A percentile compares a stretch with the other conserved stretches of the same genome.
These are phyloP conservation scores for Acrocephalus arundinaceus DNA, from an alignment of 2,113 vertebrate genomes.

Conservation along the genomic window DNA sequence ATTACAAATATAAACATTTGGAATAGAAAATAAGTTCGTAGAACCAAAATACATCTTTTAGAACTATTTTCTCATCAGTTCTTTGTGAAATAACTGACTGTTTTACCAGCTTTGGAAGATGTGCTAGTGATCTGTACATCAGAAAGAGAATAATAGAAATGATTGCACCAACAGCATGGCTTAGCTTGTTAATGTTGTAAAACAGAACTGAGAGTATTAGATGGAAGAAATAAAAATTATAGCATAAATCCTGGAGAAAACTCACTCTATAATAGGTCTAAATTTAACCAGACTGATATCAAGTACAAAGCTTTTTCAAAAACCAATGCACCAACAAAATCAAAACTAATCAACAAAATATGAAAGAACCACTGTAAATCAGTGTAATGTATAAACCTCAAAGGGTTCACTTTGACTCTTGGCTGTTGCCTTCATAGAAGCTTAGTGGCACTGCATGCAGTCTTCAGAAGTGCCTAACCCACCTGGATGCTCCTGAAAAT, in stretches of 20 bases:
- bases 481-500: not conserved
- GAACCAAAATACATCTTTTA: not conserved
- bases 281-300: not conserved
- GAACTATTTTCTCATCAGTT: not conserved
- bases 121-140: not conserved
- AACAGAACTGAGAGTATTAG: not conserved
- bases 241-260: not conserved
- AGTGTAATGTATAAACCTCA: not conserved
- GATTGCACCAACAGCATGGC: not conserved
- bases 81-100: not conserved
- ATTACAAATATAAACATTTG: not conserved
- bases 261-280: not conserved
- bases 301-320: not conserved
- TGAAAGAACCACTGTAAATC: not conserved
- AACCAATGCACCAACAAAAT: not conserved
- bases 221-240: not conserved
- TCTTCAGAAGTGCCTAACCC: not conserved
- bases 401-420: not conserved
- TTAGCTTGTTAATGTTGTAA: not conserved
- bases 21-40: not conserved
- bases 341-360: not conserved
- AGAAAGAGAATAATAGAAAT: not conserved
- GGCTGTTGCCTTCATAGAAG: not conserved
- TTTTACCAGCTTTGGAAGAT: not conserved
- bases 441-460: not conserved